A percentile compares a stretch with the other conserved stretches of the same genome.
Evolutionary conservation across 2,113 vertebrate genomes (phyloP).

Genomic region (Dermatemys mawii): DNA sequence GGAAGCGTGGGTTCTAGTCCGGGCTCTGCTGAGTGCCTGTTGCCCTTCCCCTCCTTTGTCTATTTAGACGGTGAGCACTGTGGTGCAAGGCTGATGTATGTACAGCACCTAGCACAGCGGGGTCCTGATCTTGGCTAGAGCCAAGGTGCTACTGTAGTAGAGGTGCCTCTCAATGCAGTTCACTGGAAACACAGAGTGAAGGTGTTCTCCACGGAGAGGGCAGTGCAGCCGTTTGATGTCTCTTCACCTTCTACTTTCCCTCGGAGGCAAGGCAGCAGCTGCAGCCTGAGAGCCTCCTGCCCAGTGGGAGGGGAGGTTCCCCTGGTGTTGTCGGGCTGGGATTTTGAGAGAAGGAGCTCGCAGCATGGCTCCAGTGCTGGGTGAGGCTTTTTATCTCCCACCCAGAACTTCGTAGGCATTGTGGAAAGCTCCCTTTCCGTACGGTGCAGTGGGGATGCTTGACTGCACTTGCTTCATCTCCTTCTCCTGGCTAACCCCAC

Average conservation of each 20-base stretch:
- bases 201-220: background rate
- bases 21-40: background rate
- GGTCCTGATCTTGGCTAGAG: background rate
- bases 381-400: background rate
- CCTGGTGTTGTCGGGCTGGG: background rate
- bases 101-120: background rate
- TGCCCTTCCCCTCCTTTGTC: background rate
- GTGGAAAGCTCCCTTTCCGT: background rate
- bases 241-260: background rate
- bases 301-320: background rate
- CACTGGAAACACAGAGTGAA: background rate
- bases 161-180: background rate
- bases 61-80: background rate
- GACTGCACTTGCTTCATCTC: background rate
- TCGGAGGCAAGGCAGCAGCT: background rate
- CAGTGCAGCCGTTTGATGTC: accelerated
- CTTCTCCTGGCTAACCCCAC: background rate
- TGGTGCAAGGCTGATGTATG: background rate
- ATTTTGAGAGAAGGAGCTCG: background rate
- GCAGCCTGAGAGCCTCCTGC: background rate
- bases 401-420: background rate
- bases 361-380: background rate
- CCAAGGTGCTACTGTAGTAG: background rate
- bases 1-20: background rate
- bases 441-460: background rate